Base-by-base conservation (phyloP, 2,888 invertebrate genomes). In the Pimpla rufipes region DNA sequence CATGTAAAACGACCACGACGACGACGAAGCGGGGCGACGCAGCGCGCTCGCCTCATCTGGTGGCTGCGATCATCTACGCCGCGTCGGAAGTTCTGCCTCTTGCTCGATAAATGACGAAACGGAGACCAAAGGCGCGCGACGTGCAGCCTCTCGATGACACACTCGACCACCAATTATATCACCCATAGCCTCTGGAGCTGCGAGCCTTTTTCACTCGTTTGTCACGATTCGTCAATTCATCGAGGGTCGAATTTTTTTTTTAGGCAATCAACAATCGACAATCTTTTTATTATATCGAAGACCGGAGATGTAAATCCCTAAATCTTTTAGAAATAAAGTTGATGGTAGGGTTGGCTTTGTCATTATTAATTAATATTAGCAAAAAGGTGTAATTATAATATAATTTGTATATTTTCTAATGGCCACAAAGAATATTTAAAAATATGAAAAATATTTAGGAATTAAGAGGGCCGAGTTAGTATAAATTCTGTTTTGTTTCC, bases 1-100 rank as follows among this genome's bases (percentile, higher is more conserved):
- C 80, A 85, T 85, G 83, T 57, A 77, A 85, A 85, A 80, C 74
- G 74, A 59, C 37, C 62, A 68, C 18, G 66, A 73, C 50, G 50
- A 40, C 37, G 67, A 73, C 18, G 59, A 35, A 81, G 78, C 45
- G 40, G 64, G 50, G 74, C 50, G 35, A 68, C 47, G 5, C 29
- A 29, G 29, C 47, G n/a, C 64, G 42, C 73, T 62, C 42, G 11
- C 55, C 23, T 50, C 73, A 50, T 73, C 68, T 50, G 74, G 80
- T 75, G 62, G 52, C 75, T 66, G n/a, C n/a, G 52, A 29, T 29
- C 55, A 40, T 37, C 16, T 66, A 35, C 55, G 45, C 57, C n/a
- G 35, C 40, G 40, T 64, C 62, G 62, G 74, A 75, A 57, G 37
- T 66, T 18, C 23, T 23, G 45, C 29, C 16, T 29, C 35, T 29